Conservation (phyloP, 2,113 vertebrate species). For the Rhinoderma darwinii region DNA sequence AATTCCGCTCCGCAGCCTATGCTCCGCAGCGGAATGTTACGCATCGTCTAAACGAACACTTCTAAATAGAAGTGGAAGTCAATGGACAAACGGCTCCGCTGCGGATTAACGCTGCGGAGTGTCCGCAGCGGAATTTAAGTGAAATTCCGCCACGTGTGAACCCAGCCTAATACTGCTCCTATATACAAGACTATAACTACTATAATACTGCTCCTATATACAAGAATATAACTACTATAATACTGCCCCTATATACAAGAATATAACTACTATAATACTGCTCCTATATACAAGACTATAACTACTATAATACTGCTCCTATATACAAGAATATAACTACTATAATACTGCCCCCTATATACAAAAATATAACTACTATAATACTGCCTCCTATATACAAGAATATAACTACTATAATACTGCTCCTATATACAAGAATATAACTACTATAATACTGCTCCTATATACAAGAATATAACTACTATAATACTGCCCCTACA, state of each 20-base stretch:
- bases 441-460: not conserved
- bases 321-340: not conserved
- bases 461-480: not conserved
- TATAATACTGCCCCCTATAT: not conserved
- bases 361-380: slow-evolving; percentile 2
- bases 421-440: not conserved
- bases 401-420: slow-evolving; percentile 6
- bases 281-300: not conserved
- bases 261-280: too few relatives aligned
- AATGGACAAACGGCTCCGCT: too few relatives aligned
- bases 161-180: too few relatives aligned
- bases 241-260: too few relatives aligned
- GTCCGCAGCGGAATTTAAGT: too few relatives aligned
- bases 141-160: too few relatives aligned
- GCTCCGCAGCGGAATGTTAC: too few relatives aligned
- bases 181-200: not conserved
- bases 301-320: not conserved
- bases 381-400: not conserved
- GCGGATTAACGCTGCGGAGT: too few relatives aligned
- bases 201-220: not conserved
- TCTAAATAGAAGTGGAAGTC: too few relatives aligned
- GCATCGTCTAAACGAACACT: too few relatives aligned
- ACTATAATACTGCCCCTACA: not conserved
- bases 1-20: too few relatives aligned
- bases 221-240: too few relatives aligned